Conservation (phyloP, 2,113 vertebrate species). For the Gallinago undulata region DNA sequence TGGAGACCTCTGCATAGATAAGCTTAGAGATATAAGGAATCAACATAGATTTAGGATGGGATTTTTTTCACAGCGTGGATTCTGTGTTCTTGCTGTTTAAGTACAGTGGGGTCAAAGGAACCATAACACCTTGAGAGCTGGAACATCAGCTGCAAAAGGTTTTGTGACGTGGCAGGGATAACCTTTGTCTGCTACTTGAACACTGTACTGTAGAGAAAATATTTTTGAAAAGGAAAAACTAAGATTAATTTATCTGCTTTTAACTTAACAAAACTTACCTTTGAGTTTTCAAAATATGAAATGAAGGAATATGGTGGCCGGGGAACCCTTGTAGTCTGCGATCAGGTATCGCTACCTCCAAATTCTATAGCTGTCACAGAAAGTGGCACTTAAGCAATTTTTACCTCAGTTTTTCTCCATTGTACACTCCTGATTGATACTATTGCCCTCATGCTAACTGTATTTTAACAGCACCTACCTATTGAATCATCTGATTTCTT, state of each 20-base stretch:
- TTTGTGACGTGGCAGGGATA: background rate
- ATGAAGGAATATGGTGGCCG: background rate
- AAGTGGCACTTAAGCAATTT: background rate
- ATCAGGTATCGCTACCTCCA: background rate
- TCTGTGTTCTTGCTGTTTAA: background rate
- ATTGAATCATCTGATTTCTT: background rate
- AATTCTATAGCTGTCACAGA: background rate
- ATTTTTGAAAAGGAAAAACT: background rate
- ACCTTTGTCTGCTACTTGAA: background rate
- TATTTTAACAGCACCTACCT: background rate
- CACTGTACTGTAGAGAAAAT: background rate
- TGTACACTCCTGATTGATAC: background rate
- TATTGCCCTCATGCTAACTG: background rate
- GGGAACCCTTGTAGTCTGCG: background rate
- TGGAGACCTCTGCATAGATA: background rate
- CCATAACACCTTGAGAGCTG: background rate
- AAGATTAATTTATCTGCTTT: background rate
- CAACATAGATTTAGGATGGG: background rate
- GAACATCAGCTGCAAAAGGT: background rate
- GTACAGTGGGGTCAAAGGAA: background rate
- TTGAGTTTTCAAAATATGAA: background rate
- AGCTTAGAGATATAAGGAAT: background rate
- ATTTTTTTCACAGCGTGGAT: background rate
- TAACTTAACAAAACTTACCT: background rate
- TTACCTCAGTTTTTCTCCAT: background rate